Evolutionary conservation across 1,140 invertebrate genomes (phyloP).

Genomic region (Nephila pilipes): DNA sequence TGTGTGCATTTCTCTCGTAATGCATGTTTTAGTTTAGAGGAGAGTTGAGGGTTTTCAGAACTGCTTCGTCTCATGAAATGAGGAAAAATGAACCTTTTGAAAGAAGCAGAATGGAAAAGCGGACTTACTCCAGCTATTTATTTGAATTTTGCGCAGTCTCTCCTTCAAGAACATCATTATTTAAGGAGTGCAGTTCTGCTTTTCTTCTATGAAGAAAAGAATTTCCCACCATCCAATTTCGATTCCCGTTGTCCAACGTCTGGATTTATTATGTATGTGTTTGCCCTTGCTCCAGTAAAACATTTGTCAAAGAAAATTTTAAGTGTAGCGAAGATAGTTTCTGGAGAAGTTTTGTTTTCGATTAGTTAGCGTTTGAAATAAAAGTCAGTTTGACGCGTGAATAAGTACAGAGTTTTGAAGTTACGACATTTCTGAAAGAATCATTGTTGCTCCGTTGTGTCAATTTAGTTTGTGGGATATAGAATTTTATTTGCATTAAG

Average conservation of each 20-base stretch:
- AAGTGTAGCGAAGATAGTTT: background rate
- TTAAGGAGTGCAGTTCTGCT: slow-evolving; percentile 4
- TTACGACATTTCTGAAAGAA: background rate
- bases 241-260: background rate
- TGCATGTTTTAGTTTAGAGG: slow-evolving; percentile 33
- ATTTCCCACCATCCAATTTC: slow-evolving; percentile 25
- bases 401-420: background rate
- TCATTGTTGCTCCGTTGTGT: too few species aligned
- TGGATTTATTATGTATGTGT: slow-evolving; percentile 12
- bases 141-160: slow-evolving; percentile 35
- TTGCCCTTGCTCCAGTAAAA: background rate
- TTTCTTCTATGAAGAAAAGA: slow-evolving; percentile 1
- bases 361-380: slow-evolving; percentile 15
- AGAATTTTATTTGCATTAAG: too few species aligned
- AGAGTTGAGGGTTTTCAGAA: background rate
- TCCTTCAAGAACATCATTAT: slow-evolving; percentile 52
- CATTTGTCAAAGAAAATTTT: slow-evolving; percentile 13
- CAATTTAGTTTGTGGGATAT: too few species aligned
- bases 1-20: background rate
- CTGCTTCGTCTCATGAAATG: slow-evolving; percentile 22
- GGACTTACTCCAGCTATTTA: slow-evolving; percentile 47
- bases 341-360: background rate
- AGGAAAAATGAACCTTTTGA: slow-evolving; percentile 51
- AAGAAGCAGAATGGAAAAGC: slow-evolving; percentile 16
- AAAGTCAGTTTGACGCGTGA: background rate